Base-by-base conservation (phyloP, 2,797 vertebrate species). In the Valencia hispanica region DNA sequence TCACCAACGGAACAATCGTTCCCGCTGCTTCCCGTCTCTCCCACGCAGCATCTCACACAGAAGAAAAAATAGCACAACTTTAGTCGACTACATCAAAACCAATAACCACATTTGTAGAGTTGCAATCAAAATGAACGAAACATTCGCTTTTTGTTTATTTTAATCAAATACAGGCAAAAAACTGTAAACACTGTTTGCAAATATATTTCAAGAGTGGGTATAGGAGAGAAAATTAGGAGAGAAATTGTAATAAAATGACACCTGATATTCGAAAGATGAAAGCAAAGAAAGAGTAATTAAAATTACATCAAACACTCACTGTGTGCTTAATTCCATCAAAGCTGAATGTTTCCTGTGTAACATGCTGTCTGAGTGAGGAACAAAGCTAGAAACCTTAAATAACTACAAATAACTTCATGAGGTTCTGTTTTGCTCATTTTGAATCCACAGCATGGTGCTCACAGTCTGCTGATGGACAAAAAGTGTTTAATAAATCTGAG, bases 1-100 rank as follows among this genome's bases (percentile, higher is more conserved):
- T 68, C 68, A 73, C 77, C 77, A 65, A 45, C 59, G 39, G 59
- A 81, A 78, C 72, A 47, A 55, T 75, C 45, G 55, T 70, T 66
- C 63, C 66, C 14, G 53, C 70, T 43, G 69, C 75, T 65, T 83
- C 41, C 55, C 17, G 66, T 78, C 51, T 75, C 75, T 79, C 79
- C 79, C 77, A 88, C 74, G 25, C 81, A 78, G 65, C 8, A 15
- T 73, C 69, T 75, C 72, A 32, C 48, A 22, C 30, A 10, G 53
- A 68, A 43, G 59, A 34, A 70, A 48, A 65, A 47, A 69, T 73
- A 30, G 57, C 55, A 10, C 53, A 0, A 39, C 70, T 77, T 72
- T 69, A 68, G 66, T 77, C 66, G 5, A 70, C 36, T 65, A 73
- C 78, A 68, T 53, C 65, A 69, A 77, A 73, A 78, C 66, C 78